Percentiles rank a stretch among this genome's conserved stretches.
phyloP scores from a whole-genome alignment of 2,888 invertebrate genomes.

The Tenthredo livida region DNA sequence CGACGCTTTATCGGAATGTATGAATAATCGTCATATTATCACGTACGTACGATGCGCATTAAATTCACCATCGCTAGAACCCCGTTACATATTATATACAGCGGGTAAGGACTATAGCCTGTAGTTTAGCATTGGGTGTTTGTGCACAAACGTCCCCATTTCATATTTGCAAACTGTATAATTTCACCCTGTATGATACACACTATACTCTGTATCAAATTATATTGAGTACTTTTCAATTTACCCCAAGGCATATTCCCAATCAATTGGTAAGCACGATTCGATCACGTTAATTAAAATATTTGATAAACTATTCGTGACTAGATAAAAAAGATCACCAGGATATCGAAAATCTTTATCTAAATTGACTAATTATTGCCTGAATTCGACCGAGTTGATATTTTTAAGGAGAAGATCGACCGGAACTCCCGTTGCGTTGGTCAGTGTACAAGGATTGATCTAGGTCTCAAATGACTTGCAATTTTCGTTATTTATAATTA shows the following conservation, averaged over 20 bases:
- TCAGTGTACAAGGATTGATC: neutral
- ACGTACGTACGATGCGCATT: constrained; percentile 29
- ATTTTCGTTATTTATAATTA: neutral
- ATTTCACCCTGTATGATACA: neutral
- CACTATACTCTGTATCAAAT: neutral
- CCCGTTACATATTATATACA: constrained; percentile 31
- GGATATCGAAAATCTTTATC: neutral
- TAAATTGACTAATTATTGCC: neutral
- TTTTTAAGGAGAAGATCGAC: neutral
- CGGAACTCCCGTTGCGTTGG: constrained; percentile 21
- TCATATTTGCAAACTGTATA: neutral
- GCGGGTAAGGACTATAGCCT: neutral
- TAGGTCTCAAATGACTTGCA: constrained; percentile 15
- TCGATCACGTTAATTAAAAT: too few relatives aligned
- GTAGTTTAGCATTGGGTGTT: neutral
- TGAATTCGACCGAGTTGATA: neutral
- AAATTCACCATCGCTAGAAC: constrained; percentile 30
- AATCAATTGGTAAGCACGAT: neutral
- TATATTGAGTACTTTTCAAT: neutral
- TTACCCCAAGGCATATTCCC: neutral
- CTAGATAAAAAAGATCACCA: neutral
- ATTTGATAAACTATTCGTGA: too few relatives aligned
- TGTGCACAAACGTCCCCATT: neutral
- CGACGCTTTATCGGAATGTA: constrained; percentile 41
- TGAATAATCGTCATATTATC: constrained; percentile 40